These are phyloP conservation scores for Eristalinus aeneus DNA, from an alignment of 2,888 invertebrate genomes.

Conservation along the genomic window DNA sequence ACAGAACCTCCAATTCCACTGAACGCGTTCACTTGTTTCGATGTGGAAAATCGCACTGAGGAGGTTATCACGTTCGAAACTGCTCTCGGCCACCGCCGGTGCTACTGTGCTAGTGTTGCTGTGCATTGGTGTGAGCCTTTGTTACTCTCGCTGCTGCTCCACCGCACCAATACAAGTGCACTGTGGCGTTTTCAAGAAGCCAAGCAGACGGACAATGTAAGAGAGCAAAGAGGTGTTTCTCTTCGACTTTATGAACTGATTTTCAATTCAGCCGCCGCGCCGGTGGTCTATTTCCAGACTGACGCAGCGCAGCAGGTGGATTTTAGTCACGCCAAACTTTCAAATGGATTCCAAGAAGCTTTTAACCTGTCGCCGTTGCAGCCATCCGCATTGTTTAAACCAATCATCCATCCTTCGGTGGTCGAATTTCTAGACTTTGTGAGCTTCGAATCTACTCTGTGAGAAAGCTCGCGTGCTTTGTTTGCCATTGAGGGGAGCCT, in stretches of 20 bases:
- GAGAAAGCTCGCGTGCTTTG: background rate
- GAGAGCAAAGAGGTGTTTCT: slow-evolving; percentile 35
- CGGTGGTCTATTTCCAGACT: slow-evolving; percentile 56
- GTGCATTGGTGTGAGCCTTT: slow-evolving; percentile 30
- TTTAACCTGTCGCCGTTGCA: background rate
- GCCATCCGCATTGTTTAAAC: background rate
- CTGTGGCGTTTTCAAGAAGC: background rate
- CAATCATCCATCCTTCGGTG: background rate
- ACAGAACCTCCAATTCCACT: slow-evolving; percentile 32
- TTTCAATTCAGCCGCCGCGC: slow-evolving; percentile 49
- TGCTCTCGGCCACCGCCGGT: slow-evolving; percentile 35
- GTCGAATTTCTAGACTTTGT: background rate
- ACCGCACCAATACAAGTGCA: background rate
- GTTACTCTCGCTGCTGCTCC: slow-evolving; percentile 27
- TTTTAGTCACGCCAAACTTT: slow-evolving; percentile 21
- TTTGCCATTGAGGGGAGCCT: background rate
- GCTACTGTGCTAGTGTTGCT: background rate
- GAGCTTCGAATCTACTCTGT: background rate
- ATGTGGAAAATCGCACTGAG: slow-evolving; percentile 67
- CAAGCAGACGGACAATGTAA: background rate
- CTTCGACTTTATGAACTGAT: slow-evolving; percentile 30
- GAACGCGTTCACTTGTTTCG: slow-evolving; percentile 61
- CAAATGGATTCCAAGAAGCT: background rate
- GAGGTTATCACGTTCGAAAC: slow-evolving; percentile 66
- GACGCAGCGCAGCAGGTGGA: slow-evolving; percentile 70